A percentile compares a stretch with the other conserved stretches of the same genome.
phyloP scores from a whole-genome alignment of 2,888 invertebrate species.

The Hofmannophila pseudospretella region DNA sequence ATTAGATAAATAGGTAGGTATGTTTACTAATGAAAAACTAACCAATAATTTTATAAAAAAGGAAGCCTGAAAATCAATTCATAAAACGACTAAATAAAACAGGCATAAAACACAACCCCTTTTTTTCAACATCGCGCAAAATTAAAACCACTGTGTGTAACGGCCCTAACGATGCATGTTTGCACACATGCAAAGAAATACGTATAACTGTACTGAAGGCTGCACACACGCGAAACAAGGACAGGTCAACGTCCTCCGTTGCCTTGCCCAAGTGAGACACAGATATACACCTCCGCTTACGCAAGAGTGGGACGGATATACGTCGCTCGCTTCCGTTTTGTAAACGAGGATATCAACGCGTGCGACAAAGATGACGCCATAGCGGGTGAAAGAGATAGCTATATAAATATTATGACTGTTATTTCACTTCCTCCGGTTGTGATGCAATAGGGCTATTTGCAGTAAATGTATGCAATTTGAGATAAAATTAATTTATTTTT shows the following conservation, averaged over 20 bases:
- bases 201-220: slow-evolving; percentile 41
- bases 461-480: slow-evolving; percentile 61
- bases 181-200: slow-evolving; percentile 70
- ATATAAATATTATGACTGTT: slow-evolving; percentile 76
- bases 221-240: slow-evolving; percentile 73
- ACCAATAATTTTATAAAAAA: no score
- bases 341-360: slow-evolving; percentile 42
- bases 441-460: slow-evolving; percentile 73
- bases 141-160: slow-evolving; percentile 44
- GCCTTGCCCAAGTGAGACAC: slow-evolving; percentile 66
- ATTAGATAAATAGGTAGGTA: no score
- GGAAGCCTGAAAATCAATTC: no score
- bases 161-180: slow-evolving; percentile 62
- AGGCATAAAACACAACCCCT: not conserved
- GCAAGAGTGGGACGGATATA: slow-evolving; percentile 39
- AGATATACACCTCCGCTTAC: slow-evolving; percentile 31
- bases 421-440: slow-evolving; percentile 74
- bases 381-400: slow-evolving; percentile 52
- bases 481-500: slow-evolving; percentile 60
- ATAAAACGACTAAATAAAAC: no score
- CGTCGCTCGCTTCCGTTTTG: slow-evolving; percentile 36
- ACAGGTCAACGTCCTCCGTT: slow-evolving; percentile 77
- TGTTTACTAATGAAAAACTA: no score
- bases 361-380: slow-evolving; percentile 59
- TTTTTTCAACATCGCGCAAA: not conserved